Conservation (phyloP, 2,113 vertebrate species). For the Pycnonotus jocosus region DNA sequence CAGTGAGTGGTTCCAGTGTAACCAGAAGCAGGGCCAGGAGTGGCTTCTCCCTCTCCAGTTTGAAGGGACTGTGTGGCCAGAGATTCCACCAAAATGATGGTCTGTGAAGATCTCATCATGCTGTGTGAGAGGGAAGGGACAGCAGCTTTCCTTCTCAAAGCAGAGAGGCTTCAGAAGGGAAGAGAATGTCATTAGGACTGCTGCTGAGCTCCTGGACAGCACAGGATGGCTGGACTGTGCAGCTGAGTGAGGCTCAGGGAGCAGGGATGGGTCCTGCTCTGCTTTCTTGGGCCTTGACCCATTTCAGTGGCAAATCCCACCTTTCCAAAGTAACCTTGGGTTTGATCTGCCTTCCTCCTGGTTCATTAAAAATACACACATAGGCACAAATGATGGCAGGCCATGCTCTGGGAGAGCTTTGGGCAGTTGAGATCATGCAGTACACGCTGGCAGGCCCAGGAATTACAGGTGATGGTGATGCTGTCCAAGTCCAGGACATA, state of each 20-base stretch:
- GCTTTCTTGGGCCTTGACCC: not conserved
- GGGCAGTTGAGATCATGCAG: not conserved
- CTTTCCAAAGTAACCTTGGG: not conserved
- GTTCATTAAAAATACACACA: not conserved
- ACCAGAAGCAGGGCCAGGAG: not conserved
- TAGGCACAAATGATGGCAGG: not conserved
- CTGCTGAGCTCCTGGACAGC: not conserved
- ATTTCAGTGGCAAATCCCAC: not conserved
- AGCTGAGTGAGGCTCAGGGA: not conserved
- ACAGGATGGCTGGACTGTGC: rapidly evolving
- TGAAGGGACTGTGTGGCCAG: not conserved
- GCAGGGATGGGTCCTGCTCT: not conserved
- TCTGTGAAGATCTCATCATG: not conserved
- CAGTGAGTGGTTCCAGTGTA: not conserved
- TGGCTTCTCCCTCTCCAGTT: not conserved
- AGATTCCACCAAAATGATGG: not conserved
- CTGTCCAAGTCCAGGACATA: not conserved
- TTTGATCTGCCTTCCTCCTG: not conserved
- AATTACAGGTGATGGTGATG: rapidly evolving
- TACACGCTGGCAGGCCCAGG: rapidly evolving
- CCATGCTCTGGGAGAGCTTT: not conserved
- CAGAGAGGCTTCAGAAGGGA: not conserved
- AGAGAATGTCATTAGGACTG: not conserved
- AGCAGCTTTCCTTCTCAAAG: not conserved
- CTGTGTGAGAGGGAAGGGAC: not conserved